Base-by-base conservation (phyloP, 2,113 vertebrate species). In the Oryzias javanicus region DNA sequence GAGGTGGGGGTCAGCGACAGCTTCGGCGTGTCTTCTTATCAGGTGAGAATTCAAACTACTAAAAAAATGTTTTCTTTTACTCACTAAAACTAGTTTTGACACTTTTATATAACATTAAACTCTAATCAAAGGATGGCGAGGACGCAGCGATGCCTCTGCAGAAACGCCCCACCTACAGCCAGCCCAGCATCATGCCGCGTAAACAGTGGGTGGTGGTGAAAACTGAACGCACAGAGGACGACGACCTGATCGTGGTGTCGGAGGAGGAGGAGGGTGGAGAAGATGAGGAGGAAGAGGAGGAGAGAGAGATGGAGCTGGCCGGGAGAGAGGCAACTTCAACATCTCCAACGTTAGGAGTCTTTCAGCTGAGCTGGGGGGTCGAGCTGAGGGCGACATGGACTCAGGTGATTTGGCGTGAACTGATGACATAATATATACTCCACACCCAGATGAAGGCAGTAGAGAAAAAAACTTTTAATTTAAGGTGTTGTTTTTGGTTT, bases 161-260 rank as follows among this genome's bases (percentile, higher is more conserved):
- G 60, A 91, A 89, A 53, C 86, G 91, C 0, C 89, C 93, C 3
- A 70, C 90, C 48, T 94, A 93, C 68, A 85, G 87, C 57, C 92
- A 92, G 25, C 93, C 94, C 42, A 92, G 93, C 84, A 90, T 94
- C 63, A 81, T 93, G 86, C 95, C 95, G 0, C 94, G 94, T 4
- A 94, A 93, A 74, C 95, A 94, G 76, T 97, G 95, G 96, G 93
- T 95, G 53, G 94, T 93, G 20, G 93, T 95, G 69, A 96, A 95
- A 68, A 94, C 93, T 0, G 93, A 93, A 20, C 85, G 92, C 29
- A 67, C 90, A 0, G 93, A 94, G 77, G 94, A 95, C 41, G 94
- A 95, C 35, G 86, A 95, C 87, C 91, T 95, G 55, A 91, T 96
- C 49, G 94, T 95, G 0, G 93, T 94, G 58, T 90, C 93, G 0